Evolutionary conservation across 2,888 invertebrate species (phyloP), one percentile per base, ranked within the genome.

Genomic region (Leucophenga montana): DNA sequence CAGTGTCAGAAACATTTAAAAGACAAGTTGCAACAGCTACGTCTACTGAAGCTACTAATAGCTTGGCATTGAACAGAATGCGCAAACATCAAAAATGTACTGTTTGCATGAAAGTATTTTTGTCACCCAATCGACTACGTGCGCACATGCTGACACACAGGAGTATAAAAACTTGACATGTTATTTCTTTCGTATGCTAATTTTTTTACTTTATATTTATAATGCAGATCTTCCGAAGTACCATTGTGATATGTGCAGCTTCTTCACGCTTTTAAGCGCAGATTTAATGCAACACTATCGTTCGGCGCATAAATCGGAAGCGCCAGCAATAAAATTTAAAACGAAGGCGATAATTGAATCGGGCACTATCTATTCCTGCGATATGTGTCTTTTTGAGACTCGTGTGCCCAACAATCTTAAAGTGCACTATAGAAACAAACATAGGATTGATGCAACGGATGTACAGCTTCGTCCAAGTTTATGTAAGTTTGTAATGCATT

Each of bases 201-300:
- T 8, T n/a, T 18, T 44, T 14, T 18, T 33, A n/a, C n/a, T n/a
- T n/a, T n/a, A n/a, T 44, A 66, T 39, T 16, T 61, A 13, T 8
- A 0, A 22, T 71, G 39, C 69, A 86, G 86, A 86, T 79, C 78
- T 86, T 64, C 86, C 86, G 0, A 87, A 86, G 67, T 86, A 85
- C 67, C 85, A 79, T 69, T 86, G 86, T 67, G 86, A 86, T 74
- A 79, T 79, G 67, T 86, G 86, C 57, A 68, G 70, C 11, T 86
- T 76, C 59, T 85, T 81, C 71, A 82, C 86, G 56, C 76, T 87
- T 62, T 83, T 85, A 50, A 85, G 84, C 50, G 72, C 78, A 14
- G 87, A 86, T 76, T 77, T 86, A 50, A 79, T 81, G 8, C 78
- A 83, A 65, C 86, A 86, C 54, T 84, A 86, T 71, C 80, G 76